Conservation (phyloP, 2,113 vertebrate species). For the Rhineura floridana region DNA sequence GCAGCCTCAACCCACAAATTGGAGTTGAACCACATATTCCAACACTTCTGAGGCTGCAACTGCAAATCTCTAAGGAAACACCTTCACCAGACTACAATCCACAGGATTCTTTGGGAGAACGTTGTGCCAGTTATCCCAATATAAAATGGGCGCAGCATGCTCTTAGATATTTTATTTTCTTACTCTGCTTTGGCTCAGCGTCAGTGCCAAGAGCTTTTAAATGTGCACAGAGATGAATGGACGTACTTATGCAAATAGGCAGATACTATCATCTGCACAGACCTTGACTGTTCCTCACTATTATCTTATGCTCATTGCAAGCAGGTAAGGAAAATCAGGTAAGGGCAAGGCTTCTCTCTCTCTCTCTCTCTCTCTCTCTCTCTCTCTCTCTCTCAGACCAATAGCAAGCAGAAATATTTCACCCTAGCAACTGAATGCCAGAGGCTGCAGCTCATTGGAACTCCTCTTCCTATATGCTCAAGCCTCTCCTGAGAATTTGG, state of each 20-base stretch:
- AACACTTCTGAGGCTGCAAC: neutral
- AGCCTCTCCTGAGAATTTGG: slow-evolving; percentile 70
- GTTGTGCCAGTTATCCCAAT: neutral
- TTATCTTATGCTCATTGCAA: neutral
- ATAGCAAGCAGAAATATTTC: slow-evolving; percentile 36
- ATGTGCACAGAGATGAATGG: neutral
- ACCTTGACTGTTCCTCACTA: neutral
- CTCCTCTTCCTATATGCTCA: slow-evolving; percentile 68
- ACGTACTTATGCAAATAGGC: slow-evolving; percentile 7
- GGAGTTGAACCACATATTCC: too few relatives aligned
- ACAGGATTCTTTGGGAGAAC: neutral
- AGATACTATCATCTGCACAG: neutral
- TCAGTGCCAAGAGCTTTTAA: neutral
- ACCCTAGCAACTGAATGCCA: slow-evolving; percentile 53
- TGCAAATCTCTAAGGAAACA: neutral
- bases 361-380: too few relatives aligned
- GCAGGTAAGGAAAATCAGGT: neutral
- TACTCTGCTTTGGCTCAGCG: neutral
- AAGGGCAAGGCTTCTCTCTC: neutral
- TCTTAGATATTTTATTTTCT: neutral
- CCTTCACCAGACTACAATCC: neutral
- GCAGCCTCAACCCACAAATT: too few relatives aligned
- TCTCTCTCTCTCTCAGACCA: too few relatives aligned
- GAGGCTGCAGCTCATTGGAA: slow-evolving; percentile 65
- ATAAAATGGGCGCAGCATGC: neutral